phyloP scores from a whole-genome alignment of 2,888 invertebrate species.

The Marasmarcha lunaedactyla region DNA sequence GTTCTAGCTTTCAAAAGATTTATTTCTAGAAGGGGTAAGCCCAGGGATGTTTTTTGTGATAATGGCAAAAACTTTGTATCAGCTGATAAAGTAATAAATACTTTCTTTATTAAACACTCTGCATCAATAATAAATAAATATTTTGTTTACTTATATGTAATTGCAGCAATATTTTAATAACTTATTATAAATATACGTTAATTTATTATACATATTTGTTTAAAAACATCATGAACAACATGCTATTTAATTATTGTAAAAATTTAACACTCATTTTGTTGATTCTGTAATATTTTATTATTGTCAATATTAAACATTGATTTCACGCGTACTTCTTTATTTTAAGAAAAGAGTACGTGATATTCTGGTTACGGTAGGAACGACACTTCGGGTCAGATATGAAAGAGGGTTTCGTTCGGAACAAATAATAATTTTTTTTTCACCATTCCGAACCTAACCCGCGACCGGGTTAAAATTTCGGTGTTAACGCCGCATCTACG shows the following conservation, averaged over 20 bases:
- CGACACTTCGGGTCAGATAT: neutral
- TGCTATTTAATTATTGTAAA: neutral
- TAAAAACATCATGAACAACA: neutral
- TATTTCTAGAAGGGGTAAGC: no score
- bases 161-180: no score
- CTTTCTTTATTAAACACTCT: no score
- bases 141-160: no score
- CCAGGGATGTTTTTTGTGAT: no score
- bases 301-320: neutral
- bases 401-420: conserved; percentile 1
- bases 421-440: neutral
- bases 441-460: neutral
- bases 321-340: neutral
- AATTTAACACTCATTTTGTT: neutral
- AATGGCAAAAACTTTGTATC: no score
- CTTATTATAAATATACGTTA: no score
- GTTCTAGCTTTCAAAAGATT: no score
- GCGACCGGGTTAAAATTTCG: conserved; percentile 1
- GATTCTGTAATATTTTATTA: conserved; percentile 1
- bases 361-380: conserved; percentile 2
- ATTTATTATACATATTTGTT: no score
- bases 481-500: no score
- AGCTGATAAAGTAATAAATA: no score
- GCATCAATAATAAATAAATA: no score
- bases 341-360: neutral